These are phyloP conservation scores for Gracilinanus agilis DNA, from an alignment of 2,113 vertebrate genomes.

Conservation along the genomic window DNA sequence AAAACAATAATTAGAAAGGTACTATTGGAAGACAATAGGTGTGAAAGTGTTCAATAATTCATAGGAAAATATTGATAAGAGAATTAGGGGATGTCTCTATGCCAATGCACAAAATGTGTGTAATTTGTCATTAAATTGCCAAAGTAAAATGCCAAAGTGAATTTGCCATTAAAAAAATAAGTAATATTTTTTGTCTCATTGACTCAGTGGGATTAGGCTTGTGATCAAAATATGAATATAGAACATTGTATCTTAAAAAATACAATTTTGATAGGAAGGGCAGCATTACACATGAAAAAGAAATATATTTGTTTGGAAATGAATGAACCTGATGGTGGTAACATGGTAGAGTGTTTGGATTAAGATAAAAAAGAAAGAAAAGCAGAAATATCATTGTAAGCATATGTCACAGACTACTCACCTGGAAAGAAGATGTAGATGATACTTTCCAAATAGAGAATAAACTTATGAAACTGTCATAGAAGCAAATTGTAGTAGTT, in stretches of 20 bases:
- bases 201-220: background rate
- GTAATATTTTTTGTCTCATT: background rate
- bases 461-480: slow-evolving; percentile 34
- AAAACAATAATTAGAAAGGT: background rate
- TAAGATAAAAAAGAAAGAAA: background rate
- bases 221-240: background rate
- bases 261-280: background rate
- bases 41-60: background rate
- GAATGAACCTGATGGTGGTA: background rate
- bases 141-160: too few species aligned
- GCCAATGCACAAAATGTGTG: too few species aligned
- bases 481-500: slow-evolving; percentile 35
- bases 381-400: background rate
- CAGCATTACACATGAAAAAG: background rate
- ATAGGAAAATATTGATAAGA: background rate
- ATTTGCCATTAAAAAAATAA: background rate
- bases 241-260: background rate
- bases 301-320: background rate
- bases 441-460: slow-evolving; percentile 14
- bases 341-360: background rate
- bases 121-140: too few species aligned
- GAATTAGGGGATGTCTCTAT: background rate
- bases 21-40: background rate
- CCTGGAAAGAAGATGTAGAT: background rate
- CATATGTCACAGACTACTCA: too few species aligned